Conservation (phyloP, 2,888 invertebrate genomes). For the Watsonalla cultraria region DNA sequence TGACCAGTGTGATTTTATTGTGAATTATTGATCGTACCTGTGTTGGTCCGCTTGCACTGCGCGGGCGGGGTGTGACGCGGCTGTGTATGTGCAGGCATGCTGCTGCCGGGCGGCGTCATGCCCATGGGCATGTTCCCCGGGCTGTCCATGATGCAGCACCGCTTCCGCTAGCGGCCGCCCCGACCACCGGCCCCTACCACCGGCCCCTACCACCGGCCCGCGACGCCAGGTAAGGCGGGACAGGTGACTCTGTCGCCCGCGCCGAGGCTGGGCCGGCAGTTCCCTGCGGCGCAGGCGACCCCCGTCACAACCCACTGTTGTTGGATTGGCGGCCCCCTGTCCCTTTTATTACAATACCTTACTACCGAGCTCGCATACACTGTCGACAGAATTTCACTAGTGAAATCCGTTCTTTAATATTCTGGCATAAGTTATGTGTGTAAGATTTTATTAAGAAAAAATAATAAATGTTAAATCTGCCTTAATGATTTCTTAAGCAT, state of each 20-base stretch:
- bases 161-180: constrained; percentile 85
- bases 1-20: constrained; percentile 70
- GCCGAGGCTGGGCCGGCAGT: constrained; percentile 76
- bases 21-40: constrained; percentile 71
- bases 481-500: constrained; percentile 69
- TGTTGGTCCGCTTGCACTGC: constrained; percentile 67
- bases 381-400: constrained; percentile 37
- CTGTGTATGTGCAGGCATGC: constrained; percentile 56
- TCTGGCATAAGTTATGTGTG: constrained; percentile 57
- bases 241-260: constrained; percentile 44
- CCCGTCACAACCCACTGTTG: constrained; percentile 73
- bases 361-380: constrained; percentile 35
- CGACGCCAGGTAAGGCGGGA: constrained; percentile 26
- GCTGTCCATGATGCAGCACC: constrained; percentile 88
- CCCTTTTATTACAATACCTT: constrained; percentile 33
- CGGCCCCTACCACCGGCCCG: constrained; percentile 17
- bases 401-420: constrained; percentile 32
- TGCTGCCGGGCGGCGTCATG: constrained; percentile 60
- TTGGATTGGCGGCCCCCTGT: constrained; percentile 79
- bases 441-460: constrained; percentile 48
- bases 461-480: constrained; percentile 59
- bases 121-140: constrained; percentile 62
- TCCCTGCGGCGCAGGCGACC: constrained; percentile 76
- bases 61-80: constrained; percentile 32
- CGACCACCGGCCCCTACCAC: constrained; percentile 13